Percentiles rank a stretch among this genome's conserved stretches.
Evolutionary conservation across 2,888 invertebrate species (phyloP).

Genomic region (Smittia sp.): DNA sequence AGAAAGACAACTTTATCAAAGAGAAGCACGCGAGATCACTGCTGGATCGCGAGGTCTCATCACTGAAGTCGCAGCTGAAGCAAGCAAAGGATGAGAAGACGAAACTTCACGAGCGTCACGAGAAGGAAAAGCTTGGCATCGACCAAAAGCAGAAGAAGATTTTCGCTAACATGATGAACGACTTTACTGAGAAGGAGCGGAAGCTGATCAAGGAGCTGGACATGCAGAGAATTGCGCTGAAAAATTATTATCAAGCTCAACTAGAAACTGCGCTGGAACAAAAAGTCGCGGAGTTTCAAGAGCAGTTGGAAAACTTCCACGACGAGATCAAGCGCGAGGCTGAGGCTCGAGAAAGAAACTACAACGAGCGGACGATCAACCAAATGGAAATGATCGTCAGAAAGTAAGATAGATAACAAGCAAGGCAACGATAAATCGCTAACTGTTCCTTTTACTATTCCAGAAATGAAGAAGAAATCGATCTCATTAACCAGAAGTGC

Average conservation of each 20-base stretch:
- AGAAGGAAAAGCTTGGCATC: slow-evolving; percentile 45
- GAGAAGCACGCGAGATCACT: slow-evolving; percentile 14
- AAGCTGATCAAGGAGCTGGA: slow-evolving; percentile 59
- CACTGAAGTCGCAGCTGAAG: not conserved
- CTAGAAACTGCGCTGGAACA: slow-evolving; percentile 72
- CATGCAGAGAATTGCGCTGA: slow-evolving; percentile 64
- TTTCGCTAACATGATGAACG: slow-evolving; percentile 30
- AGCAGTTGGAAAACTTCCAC: slow-evolving; percentile 69
- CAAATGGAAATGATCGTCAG: slow-evolving; percentile 70
- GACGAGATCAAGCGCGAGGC: slow-evolving; percentile 63
- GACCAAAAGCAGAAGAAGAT: slow-evolving; percentile 49
- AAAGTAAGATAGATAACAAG: slow-evolving; percentile 53
- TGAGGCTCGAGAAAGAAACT: slow-evolving; percentile 62
- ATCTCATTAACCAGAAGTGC: slow-evolving; percentile 74
- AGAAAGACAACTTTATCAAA: slow-evolving; percentile 20
- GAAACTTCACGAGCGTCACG: not conserved
- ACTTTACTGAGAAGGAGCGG: slow-evolving; percentile 47
- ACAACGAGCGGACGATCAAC: slow-evolving; percentile 68
- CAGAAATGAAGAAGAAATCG: slow-evolving; percentile 73
- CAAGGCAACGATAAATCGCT: not conserved
- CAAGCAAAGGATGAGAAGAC: slow-evolving; percentile 29
- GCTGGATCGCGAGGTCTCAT: not conserved
- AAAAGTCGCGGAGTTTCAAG: slow-evolving; percentile 74
- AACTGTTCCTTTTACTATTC: not conserved
- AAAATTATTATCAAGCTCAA: slow-evolving; percentile 76